phyloP scores from a whole-genome alignment of 2,888 invertebrate species.

The Drosophila bunnanda region DNA sequence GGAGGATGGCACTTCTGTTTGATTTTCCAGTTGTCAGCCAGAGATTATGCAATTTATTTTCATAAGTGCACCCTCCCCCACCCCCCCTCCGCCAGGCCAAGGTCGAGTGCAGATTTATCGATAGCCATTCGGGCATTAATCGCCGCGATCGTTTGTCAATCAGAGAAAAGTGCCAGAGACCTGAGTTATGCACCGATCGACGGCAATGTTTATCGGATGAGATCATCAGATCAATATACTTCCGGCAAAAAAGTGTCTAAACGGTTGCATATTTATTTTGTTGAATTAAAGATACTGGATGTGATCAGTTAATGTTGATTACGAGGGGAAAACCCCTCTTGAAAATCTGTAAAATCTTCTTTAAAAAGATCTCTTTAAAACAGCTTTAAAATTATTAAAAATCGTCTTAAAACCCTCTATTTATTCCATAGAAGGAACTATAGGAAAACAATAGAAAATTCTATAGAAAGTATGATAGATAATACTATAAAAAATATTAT shows the following conservation, averaged over 20 bases:
- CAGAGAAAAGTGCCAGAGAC: conserved; percentile 23
- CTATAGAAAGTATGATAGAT: too few relatives aligned
- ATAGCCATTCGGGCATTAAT: conserved; percentile 40
- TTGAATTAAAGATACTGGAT: neutral
- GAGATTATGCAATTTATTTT: conserved; percentile 67
- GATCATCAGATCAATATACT: conserved; percentile 12
- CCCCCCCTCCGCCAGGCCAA: conserved; percentile 21
- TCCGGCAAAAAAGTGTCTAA: conserved; percentile 11
- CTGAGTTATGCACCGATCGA: conserved; percentile 29
- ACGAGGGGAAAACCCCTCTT: neutral
- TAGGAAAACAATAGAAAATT: too few relatives aligned
- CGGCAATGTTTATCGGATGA: conserved; percentile 10
- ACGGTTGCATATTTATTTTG: neutral
- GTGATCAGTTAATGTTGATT: neutral
- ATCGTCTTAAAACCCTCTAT: too few relatives aligned
- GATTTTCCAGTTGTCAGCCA: conserved; percentile 66
- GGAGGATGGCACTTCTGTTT: conserved; percentile 43
- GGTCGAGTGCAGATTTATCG: conserved; percentile 58
- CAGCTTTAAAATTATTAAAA: too few relatives aligned
- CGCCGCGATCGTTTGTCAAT: conserved; percentile 63
- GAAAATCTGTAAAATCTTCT: neutral
- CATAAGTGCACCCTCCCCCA: too few relatives aligned
- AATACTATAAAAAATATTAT: neutral
- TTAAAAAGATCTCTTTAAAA: too few relatives aligned
- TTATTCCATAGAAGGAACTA: too few relatives aligned